These are phyloP conservation scores for Halocaridina rubra DNA, from an alignment of 2,888 invertebrate species.

Conservation along the genomic window DNA sequence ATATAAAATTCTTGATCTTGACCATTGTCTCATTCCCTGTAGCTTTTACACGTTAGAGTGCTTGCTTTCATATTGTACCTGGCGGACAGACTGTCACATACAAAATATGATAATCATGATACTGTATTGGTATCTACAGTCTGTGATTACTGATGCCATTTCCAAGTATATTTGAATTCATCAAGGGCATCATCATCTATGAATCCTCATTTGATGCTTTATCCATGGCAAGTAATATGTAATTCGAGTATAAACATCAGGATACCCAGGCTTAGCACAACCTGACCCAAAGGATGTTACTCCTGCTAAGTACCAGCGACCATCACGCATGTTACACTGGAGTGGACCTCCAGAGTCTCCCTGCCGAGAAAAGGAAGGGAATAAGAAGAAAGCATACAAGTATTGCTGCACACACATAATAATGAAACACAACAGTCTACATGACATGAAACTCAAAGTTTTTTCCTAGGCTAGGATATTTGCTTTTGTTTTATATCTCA, in stretches of 20 bases:
- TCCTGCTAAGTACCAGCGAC: conserved; percentile 88
- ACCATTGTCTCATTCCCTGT: no score
- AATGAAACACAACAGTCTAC: not conserved
- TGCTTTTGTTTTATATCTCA: no score
- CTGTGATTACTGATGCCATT: no score
- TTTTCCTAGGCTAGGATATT: no score
- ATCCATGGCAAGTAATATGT: conserved; percentile 90
- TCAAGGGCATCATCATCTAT: not conserved
- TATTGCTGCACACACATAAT: not conserved
- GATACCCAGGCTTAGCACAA: conserved; percentile 87
- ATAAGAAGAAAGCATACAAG: not conserved
- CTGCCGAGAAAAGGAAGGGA: conserved; percentile 69
- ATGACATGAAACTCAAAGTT: no score
- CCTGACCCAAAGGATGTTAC: conserved; percentile 93
- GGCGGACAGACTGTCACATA: no score
- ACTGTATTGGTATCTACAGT: not conserved
- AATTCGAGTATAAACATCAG: conserved; percentile 88
- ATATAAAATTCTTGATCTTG: no score
- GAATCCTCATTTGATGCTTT: conserved; percentile 43
- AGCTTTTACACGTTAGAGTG: no score
- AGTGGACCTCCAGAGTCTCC: conserved; percentile 92
- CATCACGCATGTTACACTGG: conserved; percentile 82
- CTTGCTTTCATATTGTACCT: no score
- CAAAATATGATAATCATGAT: no score
- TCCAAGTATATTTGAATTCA: no score